These are phyloP conservation scores for Caenorhabditis sulstoni DNA, from an alignment of 2,888 invertebrate genomes.

Conservation along the genomic window DNA sequence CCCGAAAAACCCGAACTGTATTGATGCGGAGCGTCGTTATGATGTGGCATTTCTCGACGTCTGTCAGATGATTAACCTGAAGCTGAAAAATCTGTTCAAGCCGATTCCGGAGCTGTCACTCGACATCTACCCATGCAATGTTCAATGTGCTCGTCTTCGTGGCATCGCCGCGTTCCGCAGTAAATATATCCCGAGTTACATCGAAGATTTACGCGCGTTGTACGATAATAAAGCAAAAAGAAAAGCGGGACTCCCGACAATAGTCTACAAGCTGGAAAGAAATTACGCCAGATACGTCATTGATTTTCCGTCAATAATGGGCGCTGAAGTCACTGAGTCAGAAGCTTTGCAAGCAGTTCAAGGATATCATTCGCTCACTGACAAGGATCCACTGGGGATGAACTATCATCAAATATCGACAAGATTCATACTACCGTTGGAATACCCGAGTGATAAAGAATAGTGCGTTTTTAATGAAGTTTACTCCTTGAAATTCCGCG, in stretches of 20 bases:
- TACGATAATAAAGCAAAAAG: background rate
- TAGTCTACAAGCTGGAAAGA: background rate
- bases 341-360: background rate
- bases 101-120: background rate
- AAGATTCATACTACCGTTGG: background rate
- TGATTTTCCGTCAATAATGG: slow-evolving; percentile 4
- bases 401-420: background rate
- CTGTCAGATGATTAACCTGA: background rate
- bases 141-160: background rate
- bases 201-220: background rate
- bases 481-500: too few relatives aligned
- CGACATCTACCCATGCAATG: background rate
- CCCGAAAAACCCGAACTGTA: background rate
- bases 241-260: background rate
- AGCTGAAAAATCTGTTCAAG: slow-evolving; percentile 5
- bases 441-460: background rate
- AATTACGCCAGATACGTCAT: background rate
- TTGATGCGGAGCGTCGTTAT: background rate
- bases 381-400: background rate
- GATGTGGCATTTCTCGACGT: slow-evolving; percentile 16
- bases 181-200: background rate
- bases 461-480: background rate
- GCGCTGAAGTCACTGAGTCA: background rate
- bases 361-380: background rate
- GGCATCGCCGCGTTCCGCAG: background rate